phyloP scores from a whole-genome alignment of 53 echinoderm and acorn worm species.

The Arbacia lixula region DNA sequence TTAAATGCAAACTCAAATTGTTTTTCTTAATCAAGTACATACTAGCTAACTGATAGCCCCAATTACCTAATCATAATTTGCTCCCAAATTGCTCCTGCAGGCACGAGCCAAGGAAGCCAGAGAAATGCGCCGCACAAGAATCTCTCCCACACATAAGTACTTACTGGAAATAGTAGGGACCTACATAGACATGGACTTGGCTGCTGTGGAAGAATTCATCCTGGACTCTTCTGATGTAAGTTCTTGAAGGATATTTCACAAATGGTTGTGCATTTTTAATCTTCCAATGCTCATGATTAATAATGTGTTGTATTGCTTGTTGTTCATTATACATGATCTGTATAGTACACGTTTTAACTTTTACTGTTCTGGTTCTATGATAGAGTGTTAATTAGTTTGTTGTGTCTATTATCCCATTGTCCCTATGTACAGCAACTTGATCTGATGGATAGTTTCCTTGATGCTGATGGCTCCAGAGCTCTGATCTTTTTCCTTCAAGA shows the following conservation, averaged over 20 bases:
- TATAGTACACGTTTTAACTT: no score
- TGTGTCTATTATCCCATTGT: no score
- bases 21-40: no score
- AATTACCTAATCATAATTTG: neutral
- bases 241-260: neutral
- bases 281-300: no score
- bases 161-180: constrained; percentile 70
- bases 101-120: constrained; percentile 89
- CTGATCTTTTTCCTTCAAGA: constrained; percentile 96
- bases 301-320: no score
- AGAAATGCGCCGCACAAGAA: constrained; percentile 63
- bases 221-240: constrained; percentile 82
- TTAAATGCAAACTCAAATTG: no score
- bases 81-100: constrained; percentile 34
- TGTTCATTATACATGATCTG: no score
- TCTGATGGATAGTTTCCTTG: constrained; percentile 80
- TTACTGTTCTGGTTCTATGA: neutral
- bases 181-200: constrained; percentile 73
- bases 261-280: no score
- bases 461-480: constrained; percentile 81
- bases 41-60: no score
- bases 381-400: no score
- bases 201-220: constrained; percentile 80
- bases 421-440: constrained; percentile 65
- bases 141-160: constrained; percentile 78